Percentiles rank a stretch among this genome's conserved stretches.
Conservation (phyloP, 2,888 invertebrate species). For the Caenorhabditis angaria region DNA sequence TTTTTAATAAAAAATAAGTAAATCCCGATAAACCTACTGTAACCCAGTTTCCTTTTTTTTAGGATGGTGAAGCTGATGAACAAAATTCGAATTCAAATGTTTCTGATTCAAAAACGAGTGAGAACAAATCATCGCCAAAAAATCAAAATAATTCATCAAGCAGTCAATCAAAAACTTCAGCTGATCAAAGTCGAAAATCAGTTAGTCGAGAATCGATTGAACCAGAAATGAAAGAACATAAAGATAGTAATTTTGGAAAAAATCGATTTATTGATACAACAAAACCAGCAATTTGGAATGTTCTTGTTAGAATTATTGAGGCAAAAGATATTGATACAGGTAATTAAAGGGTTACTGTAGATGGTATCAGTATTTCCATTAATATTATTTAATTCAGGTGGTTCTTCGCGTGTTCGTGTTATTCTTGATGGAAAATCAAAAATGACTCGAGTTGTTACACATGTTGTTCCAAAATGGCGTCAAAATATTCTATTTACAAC, state of each 20-base stretch:
- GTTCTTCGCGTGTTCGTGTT: conserved; percentile 38
- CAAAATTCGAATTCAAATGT: too few relatives aligned
- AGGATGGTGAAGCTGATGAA: too few relatives aligned
- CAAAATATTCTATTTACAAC: conserved; percentile 36
- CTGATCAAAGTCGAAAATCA: neutral
- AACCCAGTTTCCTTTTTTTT: too few relatives aligned
- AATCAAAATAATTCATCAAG: too few relatives aligned
- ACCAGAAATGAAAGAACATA: conserved; percentile 25
- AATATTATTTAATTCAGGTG: conserved; percentile 15
- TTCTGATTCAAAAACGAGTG: too few relatives aligned
- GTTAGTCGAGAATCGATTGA: conserved; percentile 17
- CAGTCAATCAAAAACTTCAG: neutral
- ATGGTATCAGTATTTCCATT: neutral
- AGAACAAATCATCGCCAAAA: too few relatives aligned
- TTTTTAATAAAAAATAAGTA: too few relatives aligned
- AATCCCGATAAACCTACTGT: too few relatives aligned
- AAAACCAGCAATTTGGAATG: conserved; percentile 50
- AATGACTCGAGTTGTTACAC: conserved; percentile 52
- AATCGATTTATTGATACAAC: conserved; percentile 39
- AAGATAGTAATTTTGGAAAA: conserved; percentile 41
- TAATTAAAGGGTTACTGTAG: neutral
- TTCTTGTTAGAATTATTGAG: conserved; percentile 53
- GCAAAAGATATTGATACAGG: conserved; percentile 48
- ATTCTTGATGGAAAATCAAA: conserved; percentile 42
- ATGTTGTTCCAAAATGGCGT: conserved; percentile 51